phyloP scores from a whole-genome alignment of 2,113 vertebrate species.

The Murina feae region DNA sequence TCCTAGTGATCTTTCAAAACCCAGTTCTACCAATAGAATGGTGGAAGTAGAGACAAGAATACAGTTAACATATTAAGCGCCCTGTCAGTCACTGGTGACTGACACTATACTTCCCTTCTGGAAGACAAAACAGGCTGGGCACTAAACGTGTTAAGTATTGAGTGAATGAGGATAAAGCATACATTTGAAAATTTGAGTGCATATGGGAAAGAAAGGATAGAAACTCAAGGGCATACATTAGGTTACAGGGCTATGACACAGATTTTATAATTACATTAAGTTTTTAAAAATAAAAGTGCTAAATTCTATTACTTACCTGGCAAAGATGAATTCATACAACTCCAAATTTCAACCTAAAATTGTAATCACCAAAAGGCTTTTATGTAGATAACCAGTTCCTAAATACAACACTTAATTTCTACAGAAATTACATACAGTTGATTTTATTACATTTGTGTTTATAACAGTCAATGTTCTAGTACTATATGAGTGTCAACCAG shows the following conservation, averaged over 20 bases:
- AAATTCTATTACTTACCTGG: slow-evolving; percentile 87
- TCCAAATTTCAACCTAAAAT: slow-evolving; percentile 94
- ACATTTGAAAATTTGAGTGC: not conserved
- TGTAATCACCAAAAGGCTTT: slow-evolving; percentile 63
- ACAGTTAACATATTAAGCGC: not conserved
- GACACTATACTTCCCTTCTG: too few species aligned
- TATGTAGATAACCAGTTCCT: slow-evolving; percentile 45
- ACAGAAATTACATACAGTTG: not conserved
- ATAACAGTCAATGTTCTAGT: not conserved
- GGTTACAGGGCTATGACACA: not conserved
- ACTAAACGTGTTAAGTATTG: not conserved
- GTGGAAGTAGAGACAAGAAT: not conserved
- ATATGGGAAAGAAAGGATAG: not conserved
- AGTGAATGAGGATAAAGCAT: slow-evolving; percentile 5
- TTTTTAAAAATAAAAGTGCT: slow-evolving; percentile 47
- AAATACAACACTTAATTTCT: slow-evolving; percentile 32
- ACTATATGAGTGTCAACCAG: not conserved
- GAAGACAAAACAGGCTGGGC: too few species aligned
- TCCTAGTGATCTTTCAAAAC: not conserved
- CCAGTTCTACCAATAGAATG: not conserved
- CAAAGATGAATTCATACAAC: slow-evolving; percentile 96
- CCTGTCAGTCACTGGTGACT: too few species aligned
- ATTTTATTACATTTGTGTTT: not conserved
- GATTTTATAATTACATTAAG: slow-evolving; percentile 26
- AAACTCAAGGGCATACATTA: not conserved